These are phyloP conservation scores for Lucinisca nassula DNA, from an alignment of 2,888 invertebrate genomes.

Conservation along the genomic window DNA sequence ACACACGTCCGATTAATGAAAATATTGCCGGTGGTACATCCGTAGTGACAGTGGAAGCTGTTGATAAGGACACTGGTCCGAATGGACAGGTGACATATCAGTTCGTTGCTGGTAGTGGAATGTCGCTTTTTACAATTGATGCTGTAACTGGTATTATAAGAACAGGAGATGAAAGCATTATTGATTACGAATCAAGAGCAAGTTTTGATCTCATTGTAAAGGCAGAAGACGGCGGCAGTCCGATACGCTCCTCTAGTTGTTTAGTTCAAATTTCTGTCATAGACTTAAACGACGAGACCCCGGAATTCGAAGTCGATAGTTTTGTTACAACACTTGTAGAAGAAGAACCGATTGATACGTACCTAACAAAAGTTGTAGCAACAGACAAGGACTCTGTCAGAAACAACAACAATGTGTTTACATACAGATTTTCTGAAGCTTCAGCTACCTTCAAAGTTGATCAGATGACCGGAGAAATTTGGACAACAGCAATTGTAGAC, in stretches of 20 bases:
- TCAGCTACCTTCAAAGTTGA: conserved; percentile 72
- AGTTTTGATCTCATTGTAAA: conserved; percentile 73
- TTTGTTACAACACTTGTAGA: conserved; percentile 73
- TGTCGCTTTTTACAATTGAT: conserved; percentile 74
- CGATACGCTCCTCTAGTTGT: conserved; percentile 69
- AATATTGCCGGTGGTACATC: conserved; percentile 57
- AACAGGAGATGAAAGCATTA: conserved; percentile 50
- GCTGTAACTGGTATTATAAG: conserved; percentile 71
- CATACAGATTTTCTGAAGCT: conserved; percentile 55
- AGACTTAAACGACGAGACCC: conserved; percentile 81
- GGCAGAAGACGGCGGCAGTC: conserved; percentile 76
- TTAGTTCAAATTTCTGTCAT: conserved; percentile 70
- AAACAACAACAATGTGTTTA: conserved; percentile 79
- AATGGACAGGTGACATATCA: conserved; percentile 76
- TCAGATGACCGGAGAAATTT: conserved; percentile 72
- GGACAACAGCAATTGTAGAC: conserved; percentile 72
- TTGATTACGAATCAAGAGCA: conserved; percentile 79
- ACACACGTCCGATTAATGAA: conserved; percentile 71
- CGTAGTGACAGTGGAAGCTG: conserved; percentile 61
- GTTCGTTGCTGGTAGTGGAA: conserved; percentile 72
- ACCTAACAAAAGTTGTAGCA: conserved; percentile 71
- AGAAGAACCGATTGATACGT: conserved; percentile 70
- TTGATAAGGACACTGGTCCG: conserved; percentile 69
- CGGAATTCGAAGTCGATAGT: conserved; percentile 67
- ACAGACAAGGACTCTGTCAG: conserved; percentile 76